Conservation (phyloP, 2,797 vertebrate species). For the Coluber constrictor region DNA sequence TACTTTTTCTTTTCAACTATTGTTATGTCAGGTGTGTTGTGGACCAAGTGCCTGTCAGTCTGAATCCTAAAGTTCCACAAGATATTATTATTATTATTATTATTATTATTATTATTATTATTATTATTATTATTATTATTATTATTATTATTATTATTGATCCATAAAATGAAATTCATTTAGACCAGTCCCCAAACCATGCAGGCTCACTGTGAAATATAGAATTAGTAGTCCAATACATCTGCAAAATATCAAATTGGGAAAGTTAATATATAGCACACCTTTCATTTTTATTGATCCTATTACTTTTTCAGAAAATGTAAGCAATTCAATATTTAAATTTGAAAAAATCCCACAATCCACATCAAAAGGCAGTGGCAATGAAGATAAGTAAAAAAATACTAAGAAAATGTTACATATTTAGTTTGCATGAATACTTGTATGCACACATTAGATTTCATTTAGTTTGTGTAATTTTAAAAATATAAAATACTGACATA, state of each 20-base stretch:
- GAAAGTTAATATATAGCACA: background rate
- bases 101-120: no score
- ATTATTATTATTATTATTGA: background rate
- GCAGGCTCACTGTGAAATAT: background rate
- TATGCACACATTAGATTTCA: conserved; percentile 51
- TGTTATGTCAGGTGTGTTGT: no score
- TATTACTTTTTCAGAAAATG: background rate
- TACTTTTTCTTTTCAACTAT: no score
- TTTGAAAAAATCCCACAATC: background rate
- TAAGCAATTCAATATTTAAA: background rate
- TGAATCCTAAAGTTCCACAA: no score
- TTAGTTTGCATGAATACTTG: background rate
- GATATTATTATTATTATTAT: no score
- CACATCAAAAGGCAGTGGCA: background rate
- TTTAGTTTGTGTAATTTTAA: conserved; percentile 45
- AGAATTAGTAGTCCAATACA: background rate
- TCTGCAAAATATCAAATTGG: background rate
- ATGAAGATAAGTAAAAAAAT: conserved; percentile 11
- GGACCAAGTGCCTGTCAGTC: no score
- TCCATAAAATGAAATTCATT: background rate
- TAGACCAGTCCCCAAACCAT: background rate
- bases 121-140: no score
- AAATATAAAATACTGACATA: conserved; percentile 25
- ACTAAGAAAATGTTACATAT: conserved; percentile 3
- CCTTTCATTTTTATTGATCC: background rate